phyloP scores from a whole-genome alignment of 2,113 vertebrate genomes.

The Formicarius rufipectus region DNA sequence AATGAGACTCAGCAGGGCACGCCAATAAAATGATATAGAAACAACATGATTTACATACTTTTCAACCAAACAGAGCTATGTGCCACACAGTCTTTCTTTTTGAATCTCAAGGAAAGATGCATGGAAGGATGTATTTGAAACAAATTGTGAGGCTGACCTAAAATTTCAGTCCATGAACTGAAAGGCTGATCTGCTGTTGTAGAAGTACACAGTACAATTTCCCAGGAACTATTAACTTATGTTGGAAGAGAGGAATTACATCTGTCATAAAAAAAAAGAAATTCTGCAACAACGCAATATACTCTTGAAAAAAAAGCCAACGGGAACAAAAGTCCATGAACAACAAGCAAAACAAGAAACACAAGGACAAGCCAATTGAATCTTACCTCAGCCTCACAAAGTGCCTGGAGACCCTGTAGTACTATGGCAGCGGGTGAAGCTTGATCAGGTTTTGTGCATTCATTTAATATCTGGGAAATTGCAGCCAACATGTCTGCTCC shows the following conservation, averaged over 20 bases:
- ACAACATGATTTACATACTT: not conserved
- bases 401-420: conserved; percentile 88
- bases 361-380: not conserved
- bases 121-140: not conserved
- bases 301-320: not conserved
- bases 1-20: not conserved
- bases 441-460: conserved; percentile 85
- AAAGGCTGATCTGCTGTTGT: not conserved
- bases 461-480: conserved; percentile 84
- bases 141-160: not conserved
- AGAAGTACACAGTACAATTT: not conserved
- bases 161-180: not conserved
- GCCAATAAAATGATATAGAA: not conserved
- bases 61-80: not conserved
- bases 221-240: not conserved
- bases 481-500: conserved; percentile 94
- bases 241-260: not conserved
- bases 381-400: conserved; percentile 91
- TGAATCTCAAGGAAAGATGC: not conserved
- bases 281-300: not conserved
- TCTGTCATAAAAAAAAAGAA: not conserved
- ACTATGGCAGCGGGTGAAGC: conserved; percentile 86
- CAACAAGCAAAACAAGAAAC: not conserved
- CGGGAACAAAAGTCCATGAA: not conserved
- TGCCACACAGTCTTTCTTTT: not conserved